phyloP scores from a whole-genome alignment of 2,888 invertebrate genomes.

The Dilophus febrilis region DNA sequence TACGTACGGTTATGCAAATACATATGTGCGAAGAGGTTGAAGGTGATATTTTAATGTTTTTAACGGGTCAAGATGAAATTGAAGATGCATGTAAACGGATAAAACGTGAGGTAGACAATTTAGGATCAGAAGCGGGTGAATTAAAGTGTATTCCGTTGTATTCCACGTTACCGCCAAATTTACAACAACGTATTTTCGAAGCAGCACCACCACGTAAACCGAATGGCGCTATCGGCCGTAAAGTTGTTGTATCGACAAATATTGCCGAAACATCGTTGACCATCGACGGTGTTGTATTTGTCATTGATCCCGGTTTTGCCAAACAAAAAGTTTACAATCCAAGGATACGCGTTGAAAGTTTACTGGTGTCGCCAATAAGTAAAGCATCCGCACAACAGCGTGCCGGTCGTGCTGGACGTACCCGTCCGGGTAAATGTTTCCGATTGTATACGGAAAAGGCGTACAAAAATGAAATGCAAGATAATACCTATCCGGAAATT shows the following conservation, averaged over 20 bases:
- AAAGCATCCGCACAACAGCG: conserved; percentile 98
- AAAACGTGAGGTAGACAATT: conserved; percentile 85
- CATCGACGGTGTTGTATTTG: conserved; percentile 98
- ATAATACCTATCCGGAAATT: conserved; percentile 97
- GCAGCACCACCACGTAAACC: conserved; percentile 81
- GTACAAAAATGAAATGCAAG: conserved; percentile 96
- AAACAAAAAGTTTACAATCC: conserved; percentile 82
- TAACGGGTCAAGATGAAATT: conserved; percentile 86
- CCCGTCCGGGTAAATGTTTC: conserved; percentile 97
- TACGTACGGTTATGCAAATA: conserved; percentile 86
- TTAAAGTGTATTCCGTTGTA: conserved; percentile 96
- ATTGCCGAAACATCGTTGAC: conserved; percentile 98
- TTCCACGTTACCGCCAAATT: conserved; percentile 91
- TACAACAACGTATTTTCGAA: conserved; percentile 96
- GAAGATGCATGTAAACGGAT: conserved; percentile 98
- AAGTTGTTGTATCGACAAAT: conserved; percentile 94
- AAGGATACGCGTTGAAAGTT: conserved; percentile 76
- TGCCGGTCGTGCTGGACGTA: conserved; percentile 94
- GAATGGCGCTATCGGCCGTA: conserved; percentile 78
- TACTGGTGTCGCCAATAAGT: conserved; percentile 95
- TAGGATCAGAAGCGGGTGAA: conserved; percentile 94
- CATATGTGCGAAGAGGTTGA: conserved; percentile 89
- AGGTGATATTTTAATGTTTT: conserved; percentile 83
- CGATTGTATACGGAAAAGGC: conserved; percentile 88
- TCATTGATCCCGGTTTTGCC: conserved; percentile 98